These are phyloP conservation scores for Apoderus coryli DNA, from an alignment of 2,888 invertebrate genomes.

Conservation along the genomic window DNA sequence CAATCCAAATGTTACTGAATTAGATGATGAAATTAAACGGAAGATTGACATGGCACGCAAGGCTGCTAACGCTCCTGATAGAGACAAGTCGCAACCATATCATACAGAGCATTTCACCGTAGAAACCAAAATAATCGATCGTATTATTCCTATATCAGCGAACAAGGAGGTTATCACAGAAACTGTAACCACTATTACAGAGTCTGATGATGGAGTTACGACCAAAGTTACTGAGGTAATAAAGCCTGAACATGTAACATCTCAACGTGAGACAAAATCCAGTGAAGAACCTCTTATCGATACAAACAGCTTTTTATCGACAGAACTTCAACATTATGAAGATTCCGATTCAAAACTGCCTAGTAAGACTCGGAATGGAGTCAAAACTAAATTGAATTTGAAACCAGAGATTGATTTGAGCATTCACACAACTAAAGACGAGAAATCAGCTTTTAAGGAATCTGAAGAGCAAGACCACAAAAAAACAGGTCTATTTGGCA, in stretches of 20 bases:
- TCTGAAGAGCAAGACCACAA: too few relatives aligned
- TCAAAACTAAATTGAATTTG: too few relatives aligned
- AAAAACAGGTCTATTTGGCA: too few relatives aligned
- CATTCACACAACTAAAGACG: too few relatives aligned
- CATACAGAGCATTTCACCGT: conserved; percentile 14
- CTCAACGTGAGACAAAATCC: too few relatives aligned
- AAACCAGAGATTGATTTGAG: too few relatives aligned
- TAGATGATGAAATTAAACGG: conserved; percentile 14
- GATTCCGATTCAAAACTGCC: too few relatives aligned
- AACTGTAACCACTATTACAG: conserved; percentile 13
- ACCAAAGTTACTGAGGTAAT: too few relatives aligned
- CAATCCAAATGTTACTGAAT: conserved; percentile 11
- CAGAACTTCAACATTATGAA: conserved; percentile 11
- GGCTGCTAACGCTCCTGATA: conserved; percentile 12
- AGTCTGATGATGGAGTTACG: too few relatives aligned
- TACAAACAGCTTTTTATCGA: conserved; percentile 9
- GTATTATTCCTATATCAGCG: conserved; percentile 10
- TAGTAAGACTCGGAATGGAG: too few relatives aligned
- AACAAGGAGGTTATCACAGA: conserved; percentile 12
- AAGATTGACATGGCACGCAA: conserved; percentile 13
- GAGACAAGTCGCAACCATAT: conserved; percentile 14
- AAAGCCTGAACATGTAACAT: too few relatives aligned
- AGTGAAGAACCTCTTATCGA: background rate
- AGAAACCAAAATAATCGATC: conserved; percentile 14
- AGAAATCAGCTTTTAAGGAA: too few relatives aligned